Evolutionary conservation across 1,140 invertebrate genomes (phyloP).

Genomic region (Calephelis virginiensis): DNA sequence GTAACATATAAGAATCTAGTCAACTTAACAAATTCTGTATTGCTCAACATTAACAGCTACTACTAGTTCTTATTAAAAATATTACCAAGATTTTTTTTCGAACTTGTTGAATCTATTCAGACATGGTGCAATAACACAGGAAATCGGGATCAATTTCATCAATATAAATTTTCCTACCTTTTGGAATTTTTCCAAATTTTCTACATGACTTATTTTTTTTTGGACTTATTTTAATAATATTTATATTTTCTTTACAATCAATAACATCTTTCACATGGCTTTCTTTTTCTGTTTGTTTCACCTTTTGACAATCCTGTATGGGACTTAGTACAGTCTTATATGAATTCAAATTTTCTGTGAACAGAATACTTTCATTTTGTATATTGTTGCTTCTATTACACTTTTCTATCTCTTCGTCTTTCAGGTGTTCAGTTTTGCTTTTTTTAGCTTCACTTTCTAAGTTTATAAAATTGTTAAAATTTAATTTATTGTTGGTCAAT

Average conservation of each 20-base stretch:
- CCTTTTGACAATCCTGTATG: neutral
- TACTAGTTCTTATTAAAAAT: no score
- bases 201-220: conserved; percentile 5
- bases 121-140: no score
- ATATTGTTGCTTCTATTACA: neutral
- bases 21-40: no score
- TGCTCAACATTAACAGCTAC: no score
- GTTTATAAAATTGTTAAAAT: neutral
- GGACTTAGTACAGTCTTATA: neutral
- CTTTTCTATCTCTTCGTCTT: neutral
- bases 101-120: no score
- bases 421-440: conserved; percentile 5
- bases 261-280: neutral
- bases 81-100: no score
- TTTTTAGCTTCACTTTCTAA: conserved; percentile 18
- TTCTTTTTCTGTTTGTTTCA: neutral
- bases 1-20: no score
- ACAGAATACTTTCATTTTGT: neutral
- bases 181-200: conserved; percentile 28
- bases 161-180: conserved; percentile 23
- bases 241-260: neutral
- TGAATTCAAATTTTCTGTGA: conserved; percentile 1
- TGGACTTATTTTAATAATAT: neutral
- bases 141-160: no score
- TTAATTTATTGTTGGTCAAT: neutral